phyloP scores from a whole-genome alignment of 2,888 invertebrate species.

The Hypomecis punctinalis region DNA sequence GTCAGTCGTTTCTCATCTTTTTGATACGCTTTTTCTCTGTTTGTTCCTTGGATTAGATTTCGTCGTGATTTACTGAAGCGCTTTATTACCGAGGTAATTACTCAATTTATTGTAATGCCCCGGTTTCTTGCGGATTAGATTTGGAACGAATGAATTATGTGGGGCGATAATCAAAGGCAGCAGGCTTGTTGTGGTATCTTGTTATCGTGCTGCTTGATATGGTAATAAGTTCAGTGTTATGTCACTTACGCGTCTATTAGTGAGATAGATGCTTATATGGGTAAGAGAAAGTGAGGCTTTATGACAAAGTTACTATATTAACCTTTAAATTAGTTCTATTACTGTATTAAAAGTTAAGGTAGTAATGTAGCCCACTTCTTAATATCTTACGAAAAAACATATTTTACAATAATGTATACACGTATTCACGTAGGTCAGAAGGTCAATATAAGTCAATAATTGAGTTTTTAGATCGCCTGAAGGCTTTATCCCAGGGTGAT shows the following conservation, averaged over 20 bases:
- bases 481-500: too few relatives aligned
- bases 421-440: too few relatives aligned
- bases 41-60: conserved; percentile 24
- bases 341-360: too few relatives aligned
- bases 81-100: conserved; percentile 30
- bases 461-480: too few relatives aligned
- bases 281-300: too few relatives aligned
- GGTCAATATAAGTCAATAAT: too few relatives aligned
- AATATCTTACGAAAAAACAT: too few relatives aligned
- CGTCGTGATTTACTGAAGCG: conserved; percentile 27
- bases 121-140: conserved; percentile 23
- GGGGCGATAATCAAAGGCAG: neutral
- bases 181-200: neutral
- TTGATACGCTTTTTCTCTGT: conserved; percentile 24
- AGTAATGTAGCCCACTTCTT: too few relatives aligned
- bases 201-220: neutral
- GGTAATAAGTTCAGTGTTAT: neutral
- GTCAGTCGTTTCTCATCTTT: conserved; percentile 30
- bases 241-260: neutral
- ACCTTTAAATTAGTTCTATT: too few relatives aligned
- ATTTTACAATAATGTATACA: too few relatives aligned
- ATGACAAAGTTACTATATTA: too few relatives aligned
- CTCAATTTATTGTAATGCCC: conserved; percentile 22
- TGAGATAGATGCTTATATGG: too few relatives aligned
- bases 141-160: conserved; percentile 14